Percentiles rank a stretch among this genome's conserved stretches.
These are phyloP conservation scores for Gryllus bimaculatus DNA, from an alignment of 1,140 invertebrate genomes.

Conservation along the genomic window DNA sequence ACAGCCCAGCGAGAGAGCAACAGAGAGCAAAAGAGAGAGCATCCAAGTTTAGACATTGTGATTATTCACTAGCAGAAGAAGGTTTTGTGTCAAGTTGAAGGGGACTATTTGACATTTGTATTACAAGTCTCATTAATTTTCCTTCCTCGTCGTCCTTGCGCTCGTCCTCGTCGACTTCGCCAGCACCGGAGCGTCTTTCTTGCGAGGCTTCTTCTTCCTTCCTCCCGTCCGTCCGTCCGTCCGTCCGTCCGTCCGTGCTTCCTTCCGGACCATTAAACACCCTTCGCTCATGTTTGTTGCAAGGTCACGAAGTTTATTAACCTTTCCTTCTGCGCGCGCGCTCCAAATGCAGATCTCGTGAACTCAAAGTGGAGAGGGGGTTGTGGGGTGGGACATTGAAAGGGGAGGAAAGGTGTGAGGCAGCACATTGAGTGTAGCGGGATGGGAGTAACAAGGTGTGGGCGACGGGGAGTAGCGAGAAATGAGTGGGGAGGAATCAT, in stretches of 20 bases:
- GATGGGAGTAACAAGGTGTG: neutral
- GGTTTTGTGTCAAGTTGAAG: constrained; percentile 4
- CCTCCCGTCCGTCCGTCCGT: no score
- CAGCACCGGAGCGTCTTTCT: neutral
- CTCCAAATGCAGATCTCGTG: neutral
- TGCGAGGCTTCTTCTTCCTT: neutral
- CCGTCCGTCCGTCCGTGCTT: neutral
- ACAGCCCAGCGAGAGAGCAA: no score
- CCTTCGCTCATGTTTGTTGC: neutral
- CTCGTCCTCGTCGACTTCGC: neutral
- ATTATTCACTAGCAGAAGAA: neutral
- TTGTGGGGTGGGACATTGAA: neutral
- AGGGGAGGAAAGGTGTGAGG: neutral
- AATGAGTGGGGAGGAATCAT: neutral
- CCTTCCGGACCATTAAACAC: neutral
- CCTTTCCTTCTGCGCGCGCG: neutral
- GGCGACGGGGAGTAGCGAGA: neutral
- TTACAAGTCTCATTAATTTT: constrained; percentile 1
- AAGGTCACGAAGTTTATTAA: constrained; percentile 5
- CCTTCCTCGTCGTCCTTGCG: no score
- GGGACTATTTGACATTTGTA: constrained; percentile 1
- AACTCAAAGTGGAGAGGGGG: neutral
- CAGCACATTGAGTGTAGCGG: no score
- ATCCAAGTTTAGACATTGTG: neutral
- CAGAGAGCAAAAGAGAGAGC: neutral